These are phyloP conservation scores for Suncus etruscus DNA, from an alignment of 2,113 vertebrate genomes.

Conservation along the genomic window DNA sequence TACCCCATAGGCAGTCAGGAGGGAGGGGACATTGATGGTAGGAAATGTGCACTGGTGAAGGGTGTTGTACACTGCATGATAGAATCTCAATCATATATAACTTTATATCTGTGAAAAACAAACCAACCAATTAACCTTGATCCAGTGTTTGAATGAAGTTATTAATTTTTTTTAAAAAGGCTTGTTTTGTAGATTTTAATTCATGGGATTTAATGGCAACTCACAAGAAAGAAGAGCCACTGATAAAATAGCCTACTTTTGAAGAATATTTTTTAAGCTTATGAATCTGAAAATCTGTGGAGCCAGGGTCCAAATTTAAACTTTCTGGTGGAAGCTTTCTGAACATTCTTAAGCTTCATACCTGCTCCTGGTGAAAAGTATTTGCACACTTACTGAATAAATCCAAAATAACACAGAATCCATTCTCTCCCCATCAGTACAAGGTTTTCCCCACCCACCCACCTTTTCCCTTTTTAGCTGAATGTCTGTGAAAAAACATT, in stretches of 20 bases:
- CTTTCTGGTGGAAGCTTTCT: not conserved
- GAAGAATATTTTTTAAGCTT: conserved; percentile 31
- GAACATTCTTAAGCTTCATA: too few species aligned
- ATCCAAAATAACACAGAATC: conserved; percentile 4
- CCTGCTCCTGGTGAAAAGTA: not conserved
- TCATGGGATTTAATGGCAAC: not conserved
- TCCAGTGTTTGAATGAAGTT: too few species aligned
- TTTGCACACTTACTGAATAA: not conserved
- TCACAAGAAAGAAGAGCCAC: conserved; percentile 4
- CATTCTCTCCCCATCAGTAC: not conserved
- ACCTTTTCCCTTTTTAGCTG: not conserved
- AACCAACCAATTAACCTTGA: too few species aligned
- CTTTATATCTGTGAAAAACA: too few species aligned
- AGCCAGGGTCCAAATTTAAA: conserved; percentile 13
- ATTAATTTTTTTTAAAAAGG: too few species aligned
- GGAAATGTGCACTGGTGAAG: too few species aligned
- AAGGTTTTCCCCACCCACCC: not conserved
- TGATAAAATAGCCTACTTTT: not conserved
- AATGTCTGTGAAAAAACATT: conserved; percentile 45
- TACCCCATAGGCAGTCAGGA: too few species aligned
- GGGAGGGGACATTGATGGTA: too few species aligned
- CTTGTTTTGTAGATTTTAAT: not conserved
- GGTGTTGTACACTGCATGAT: too few species aligned
- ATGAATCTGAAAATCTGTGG: conserved; percentile 34
- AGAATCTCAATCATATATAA: too few species aligned